These are phyloP conservation scores for Umimayanthus chanpuru DNA, from an alignment of 92 coral and sea anemone species.

Conservation along the genomic window DNA sequence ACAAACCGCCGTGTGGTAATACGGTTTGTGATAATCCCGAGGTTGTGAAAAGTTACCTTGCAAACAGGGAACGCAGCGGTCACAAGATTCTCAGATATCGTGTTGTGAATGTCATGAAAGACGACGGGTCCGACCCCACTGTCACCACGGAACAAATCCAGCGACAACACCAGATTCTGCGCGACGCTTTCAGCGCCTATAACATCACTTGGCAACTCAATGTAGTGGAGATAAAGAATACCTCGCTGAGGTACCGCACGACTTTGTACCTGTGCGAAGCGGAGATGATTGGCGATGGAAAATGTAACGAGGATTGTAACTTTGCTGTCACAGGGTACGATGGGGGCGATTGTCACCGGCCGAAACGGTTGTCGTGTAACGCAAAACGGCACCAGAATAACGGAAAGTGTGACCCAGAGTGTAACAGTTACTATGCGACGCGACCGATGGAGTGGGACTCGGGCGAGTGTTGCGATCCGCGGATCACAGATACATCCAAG, in stretches of 20 bases:
- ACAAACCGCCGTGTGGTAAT: slow-evolving; percentile 90
- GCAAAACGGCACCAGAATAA: slow-evolving; percentile 72
- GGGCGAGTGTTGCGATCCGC: slow-evolving; percentile 90
- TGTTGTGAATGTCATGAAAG: slow-evolving; percentile 79
- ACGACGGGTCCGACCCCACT: slow-evolving; percentile 86
- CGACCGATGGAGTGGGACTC: slow-evolving; percentile 74
- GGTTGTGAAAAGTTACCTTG: slow-evolving; percentile 86
- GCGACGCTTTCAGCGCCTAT: slow-evolving; percentile 65
- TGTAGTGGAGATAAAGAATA: slow-evolving; percentile 61
- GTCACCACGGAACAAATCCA: slow-evolving; percentile 69
- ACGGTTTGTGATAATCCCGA: slow-evolving; percentile 98
- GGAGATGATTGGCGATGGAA: slow-evolving; percentile 71
- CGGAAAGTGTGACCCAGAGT: slow-evolving; percentile 93
- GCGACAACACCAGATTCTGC: slow-evolving; percentile 61
- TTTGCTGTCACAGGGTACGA: slow-evolving; percentile 82
- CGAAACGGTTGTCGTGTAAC: slow-evolving; percentile 77
- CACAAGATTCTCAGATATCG: slow-evolving; percentile 76
- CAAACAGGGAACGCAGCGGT: slow-evolving; percentile 68
- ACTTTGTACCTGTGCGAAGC: slow-evolving; percentile 79
- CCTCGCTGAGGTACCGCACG: slow-evolving; percentile 79
- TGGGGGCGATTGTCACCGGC: slow-evolving; percentile 89
- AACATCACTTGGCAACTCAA: slow-evolving; percentile 81
- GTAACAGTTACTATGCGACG: slow-evolving; percentile 70
- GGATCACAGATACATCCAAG: slow-evolving; percentile 56
- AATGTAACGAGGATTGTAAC: slow-evolving; percentile 67